Conservation (phyloP, 2,888 invertebrate species). For the Odontomyia ornata region DNA sequence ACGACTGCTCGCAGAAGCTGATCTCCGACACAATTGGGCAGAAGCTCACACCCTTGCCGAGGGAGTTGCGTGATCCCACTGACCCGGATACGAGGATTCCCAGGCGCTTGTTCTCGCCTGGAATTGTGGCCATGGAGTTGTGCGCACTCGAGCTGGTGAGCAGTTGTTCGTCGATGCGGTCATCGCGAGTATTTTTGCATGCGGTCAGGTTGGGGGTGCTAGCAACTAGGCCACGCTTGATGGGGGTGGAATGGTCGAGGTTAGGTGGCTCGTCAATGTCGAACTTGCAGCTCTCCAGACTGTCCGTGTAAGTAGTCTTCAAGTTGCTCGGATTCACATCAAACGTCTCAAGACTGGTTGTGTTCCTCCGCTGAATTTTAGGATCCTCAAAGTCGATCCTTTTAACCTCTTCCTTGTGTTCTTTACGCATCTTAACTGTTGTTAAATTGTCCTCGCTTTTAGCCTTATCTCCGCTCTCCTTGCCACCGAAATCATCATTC, state of each 20-base stretch:
- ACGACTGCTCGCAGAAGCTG: slow-evolving; percentile 76
- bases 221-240: slow-evolving; percentile 61
- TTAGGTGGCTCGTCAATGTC: slow-evolving; percentile 54
- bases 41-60: slow-evolving; percentile 76
- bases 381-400: background rate
- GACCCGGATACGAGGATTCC: slow-evolving; percentile 57
- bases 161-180: slow-evolving; percentile 65
- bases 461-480: slow-evolving; percentile 53
- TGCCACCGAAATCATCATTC: slow-evolving; percentile 41
- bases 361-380: slow-evolving; percentile 51
- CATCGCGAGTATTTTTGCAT: slow-evolving; percentile 57
- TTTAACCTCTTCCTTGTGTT: slow-evolving; percentile 13
- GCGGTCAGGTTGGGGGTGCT: slow-evolving; percentile 72
- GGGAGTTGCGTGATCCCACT: slow-evolving; percentile 59
- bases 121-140: slow-evolving; percentile 68
- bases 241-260: slow-evolving; percentile 47
- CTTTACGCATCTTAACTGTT: slow-evolving; percentile 52
- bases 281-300: slow-evolving; percentile 62
- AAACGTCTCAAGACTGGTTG: slow-evolving; percentile 56
- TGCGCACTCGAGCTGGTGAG: slow-evolving; percentile 68
- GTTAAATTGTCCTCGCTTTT: slow-evolving; percentile 58
- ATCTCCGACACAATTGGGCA: slow-evolving; percentile 83
- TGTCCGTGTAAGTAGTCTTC: slow-evolving; percentile 61
- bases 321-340: slow-evolving; percentile 63
- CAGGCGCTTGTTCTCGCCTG: slow-evolving; percentile 64